Base-by-base conservation (phyloP, 2,888 invertebrate genomes). In the Calameuta filiformis region DNA sequence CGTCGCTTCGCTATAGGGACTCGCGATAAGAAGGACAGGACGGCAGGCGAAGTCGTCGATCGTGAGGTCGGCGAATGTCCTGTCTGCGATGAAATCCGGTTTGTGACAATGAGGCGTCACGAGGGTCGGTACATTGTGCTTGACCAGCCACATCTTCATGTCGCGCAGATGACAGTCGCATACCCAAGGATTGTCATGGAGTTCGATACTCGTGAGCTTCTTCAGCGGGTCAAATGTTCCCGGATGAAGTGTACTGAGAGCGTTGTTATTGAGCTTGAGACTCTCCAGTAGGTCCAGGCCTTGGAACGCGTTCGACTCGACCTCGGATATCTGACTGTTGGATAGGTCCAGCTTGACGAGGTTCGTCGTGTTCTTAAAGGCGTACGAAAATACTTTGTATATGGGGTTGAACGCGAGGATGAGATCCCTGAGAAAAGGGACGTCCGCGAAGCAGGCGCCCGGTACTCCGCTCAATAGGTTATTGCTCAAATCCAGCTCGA, bases 141-240 rank as follows among this genome's bases (percentile, higher is more conserved):
- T 94, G 76, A 95, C 94, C 82, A 97, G 92, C 97, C 97, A 97
- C 85, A 95, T 93, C 89, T 97, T 96, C 79, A 97, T 94, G 79
- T 96, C 95, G 75, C 97, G 93, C 79, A 97, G 91, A 35, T 96
- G 95, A 88, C 97, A 98, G 89, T 97, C 97, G 89, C 97, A 98
- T 81, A 95, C 94, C 97, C 97, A 97, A 0, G 96, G 97, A 91
- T 97, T 97, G 83, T 96, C 96, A 83, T 97, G 96, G 83, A 97
- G 92, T 89, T 97, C 96, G 81, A 97, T 95, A 71, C 95, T 96
- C 89, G 96, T 95, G 75, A 97, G 93, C 79, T 95, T 95, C 84
- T 94, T 95, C 79, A 96, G 90, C 76, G 94, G 95, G 89, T 96
- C 96, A 82, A 97, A 94, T 1, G 96, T 96, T 83, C 94, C 94